Evolutionary conservation across 2,888 invertebrate genomes (phyloP).

Genomic region (Stictocephala bisonia): DNA sequence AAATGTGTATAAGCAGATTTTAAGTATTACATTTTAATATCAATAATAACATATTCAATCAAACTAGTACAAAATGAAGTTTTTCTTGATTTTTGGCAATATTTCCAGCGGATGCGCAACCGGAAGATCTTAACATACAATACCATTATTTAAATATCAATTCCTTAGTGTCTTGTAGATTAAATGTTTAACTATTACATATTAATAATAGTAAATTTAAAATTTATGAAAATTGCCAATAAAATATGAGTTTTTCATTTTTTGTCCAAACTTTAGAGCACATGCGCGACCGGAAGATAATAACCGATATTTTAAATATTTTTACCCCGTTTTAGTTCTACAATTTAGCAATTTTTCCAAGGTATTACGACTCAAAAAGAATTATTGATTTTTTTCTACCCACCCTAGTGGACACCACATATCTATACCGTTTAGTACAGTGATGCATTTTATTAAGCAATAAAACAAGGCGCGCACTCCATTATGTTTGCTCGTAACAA

Average conservation of each 20-base stretch:
- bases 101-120: constrained; percentile 26
- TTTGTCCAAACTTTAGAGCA: constrained; percentile 15
- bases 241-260: background rate
- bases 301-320: constrained; percentile 25
- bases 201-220: constrained; percentile 3
- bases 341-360: constrained; percentile 65
- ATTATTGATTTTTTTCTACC: constrained; percentile 26
- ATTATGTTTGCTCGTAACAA: too few relatives aligned
- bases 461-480: too few relatives aligned
- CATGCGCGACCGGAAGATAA: constrained; percentile 23
- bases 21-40: constrained; percentile 18
- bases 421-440: too few relatives aligned
- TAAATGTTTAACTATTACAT: constrained; percentile 24
- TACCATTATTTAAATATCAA: constrained; percentile 16
- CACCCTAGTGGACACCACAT: too few relatives aligned
- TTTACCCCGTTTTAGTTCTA: constrained; percentile 18
- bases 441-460: too few relatives aligned
- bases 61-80: background rate
- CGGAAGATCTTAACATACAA: constrained; percentile 19
- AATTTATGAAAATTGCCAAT: background rate
- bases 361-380: constrained; percentile 33
- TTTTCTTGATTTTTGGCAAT: constrained; percentile 12
- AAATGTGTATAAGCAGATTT: background rate
- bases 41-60: background rate
- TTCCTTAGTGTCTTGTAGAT: constrained; percentile 23